phyloP scores from a whole-genome alignment of 2,797 vertebrate genomes.

The Galaxias olidus region DNA sequence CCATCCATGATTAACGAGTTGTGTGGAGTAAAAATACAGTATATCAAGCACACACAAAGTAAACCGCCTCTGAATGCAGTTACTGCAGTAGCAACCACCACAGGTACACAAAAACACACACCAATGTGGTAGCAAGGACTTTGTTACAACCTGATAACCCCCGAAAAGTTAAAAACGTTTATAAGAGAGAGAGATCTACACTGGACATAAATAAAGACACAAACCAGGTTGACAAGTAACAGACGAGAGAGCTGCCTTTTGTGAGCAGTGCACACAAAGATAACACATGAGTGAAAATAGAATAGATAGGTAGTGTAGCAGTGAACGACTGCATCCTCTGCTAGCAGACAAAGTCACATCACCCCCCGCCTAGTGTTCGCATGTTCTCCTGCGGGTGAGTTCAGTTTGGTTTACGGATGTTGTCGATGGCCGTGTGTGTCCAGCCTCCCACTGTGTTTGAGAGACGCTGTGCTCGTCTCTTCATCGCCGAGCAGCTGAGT shows the following conservation, averaged over 20 bases:
- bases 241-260: no score
- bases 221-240: no score
- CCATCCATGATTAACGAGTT: no score
- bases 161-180: conserved; percentile 53
- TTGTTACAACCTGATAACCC: conserved; percentile 41
- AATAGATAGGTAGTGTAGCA: no score
- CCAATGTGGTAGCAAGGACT: conserved; percentile 49
- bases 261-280: no score
- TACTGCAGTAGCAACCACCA: conserved; percentile 53
- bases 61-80: not conserved
- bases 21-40: conserved; percentile 33
- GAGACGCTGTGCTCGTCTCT: conserved; percentile 56
- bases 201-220: no score
- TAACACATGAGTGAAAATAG: no score
- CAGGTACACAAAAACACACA: conserved; percentile 33
- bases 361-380: no score
- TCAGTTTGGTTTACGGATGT: conserved; percentile 66
- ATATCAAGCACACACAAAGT: conserved; percentile 3
- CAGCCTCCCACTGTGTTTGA: conserved; percentile 66
- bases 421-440: conserved; percentile 65
- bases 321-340: no score
- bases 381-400: no score
- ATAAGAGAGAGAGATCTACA: conserved; percentile 23
- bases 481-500: conserved; percentile 68
- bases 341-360: no score